Conservation (phyloP, 2,888 invertebrate genomes). For the Acronicta psi region DNA sequence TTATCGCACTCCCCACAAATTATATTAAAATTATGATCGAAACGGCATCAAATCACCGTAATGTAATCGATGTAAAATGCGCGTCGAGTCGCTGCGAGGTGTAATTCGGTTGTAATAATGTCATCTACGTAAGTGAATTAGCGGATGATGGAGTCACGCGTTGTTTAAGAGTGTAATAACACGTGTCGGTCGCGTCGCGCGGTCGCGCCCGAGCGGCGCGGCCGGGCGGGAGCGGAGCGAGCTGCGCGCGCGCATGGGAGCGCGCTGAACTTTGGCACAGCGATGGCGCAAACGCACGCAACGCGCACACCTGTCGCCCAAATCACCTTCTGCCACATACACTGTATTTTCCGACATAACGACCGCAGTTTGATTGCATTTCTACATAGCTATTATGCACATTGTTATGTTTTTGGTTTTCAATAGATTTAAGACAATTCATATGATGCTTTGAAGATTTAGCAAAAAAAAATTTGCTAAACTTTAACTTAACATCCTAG, state of each 20-base stretch:
- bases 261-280: constrained; percentile 69
- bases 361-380: constrained; percentile 28
- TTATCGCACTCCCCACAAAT: constrained; percentile 63
- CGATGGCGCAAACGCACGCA: constrained; percentile 47
- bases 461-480: too few relatives aligned
- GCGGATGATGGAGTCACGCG: constrained; percentile 74
- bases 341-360: constrained; percentile 23
- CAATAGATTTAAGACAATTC: not conserved
- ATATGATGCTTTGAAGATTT: too few relatives aligned
- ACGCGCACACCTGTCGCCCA: constrained; percentile 55
- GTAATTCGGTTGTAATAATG: constrained; percentile 75
- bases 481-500: too few relatives aligned
- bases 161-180: constrained; percentile 70
- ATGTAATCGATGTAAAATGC: constrained; percentile 63
- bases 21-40: constrained; percentile 72
- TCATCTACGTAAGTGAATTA: constrained; percentile 75
- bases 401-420: not conserved
- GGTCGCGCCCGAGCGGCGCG: constrained; percentile 25
- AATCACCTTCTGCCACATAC: constrained; percentile 27
- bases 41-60: constrained; percentile 68
- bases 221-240: constrained; percentile 57
- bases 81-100: constrained; percentile 54
- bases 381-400: not conserved
- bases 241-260: constrained; percentile 61
- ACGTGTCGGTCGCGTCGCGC: constrained; percentile 46